Evolutionary conservation across 2,888 invertebrate genomes (phyloP), one percentile per base, ranked within the genome.

Genomic region (Macropis europaea): DNA sequence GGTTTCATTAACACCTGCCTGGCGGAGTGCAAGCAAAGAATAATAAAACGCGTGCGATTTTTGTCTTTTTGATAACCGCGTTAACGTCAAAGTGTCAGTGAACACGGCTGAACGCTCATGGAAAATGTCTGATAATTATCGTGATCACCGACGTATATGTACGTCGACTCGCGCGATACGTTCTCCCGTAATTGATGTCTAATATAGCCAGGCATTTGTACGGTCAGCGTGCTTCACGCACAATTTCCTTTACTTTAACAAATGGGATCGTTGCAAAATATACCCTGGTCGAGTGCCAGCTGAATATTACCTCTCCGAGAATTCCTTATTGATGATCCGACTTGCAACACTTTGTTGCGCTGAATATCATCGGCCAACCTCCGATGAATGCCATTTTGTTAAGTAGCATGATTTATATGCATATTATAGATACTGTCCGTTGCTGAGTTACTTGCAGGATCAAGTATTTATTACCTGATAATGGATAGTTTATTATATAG

Each of bases 61-160:
- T 40, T 67, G 63, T 71, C n/a, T 71, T 74, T 69, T 45, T 72
- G 71, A 56, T 59, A 66, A 59, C 62, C 68, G 60, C 50, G 62
- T 54, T 73, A 75, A 79, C 83, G 86, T 86, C 85, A 85, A 83
- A 85, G 82, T 85, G 84, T 83, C 86, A 84, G 76, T 73, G 82
- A 77, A 72, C 78, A 80, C 82, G 79, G 81, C 82, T 79, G 81
- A 77, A 52, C 68, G 79, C 45, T 40, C 77, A 74, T 60, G 68
- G 76, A 73, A 85, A 82, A 75, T 78, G 67, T 53, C 68, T 63
- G 78, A 76, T 81, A 82, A 85, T 84, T 83, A 84, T 77, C 75
- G 40, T 63, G 63, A 66, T 52, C 69, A 54, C 38, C 56, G 40
- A 26, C 61, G 28, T 66, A 40, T 40, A 67, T 63, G 34, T 69